Conservation (phyloP, 1,140 invertebrate genomes). For the Lamellibrachia luymesi region DNA sequence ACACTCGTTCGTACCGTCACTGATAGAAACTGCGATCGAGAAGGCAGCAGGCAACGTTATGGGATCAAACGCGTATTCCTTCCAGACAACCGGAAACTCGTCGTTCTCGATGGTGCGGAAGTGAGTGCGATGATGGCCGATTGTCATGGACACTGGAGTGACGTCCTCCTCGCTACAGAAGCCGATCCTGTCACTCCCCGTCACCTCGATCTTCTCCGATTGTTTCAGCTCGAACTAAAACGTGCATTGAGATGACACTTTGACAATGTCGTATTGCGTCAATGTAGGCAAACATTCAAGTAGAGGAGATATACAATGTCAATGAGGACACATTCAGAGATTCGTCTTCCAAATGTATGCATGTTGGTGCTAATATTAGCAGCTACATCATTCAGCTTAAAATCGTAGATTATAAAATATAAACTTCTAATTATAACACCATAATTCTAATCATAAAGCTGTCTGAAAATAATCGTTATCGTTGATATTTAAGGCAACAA, state of each 20-base stretch:
- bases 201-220: not conserved
- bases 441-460: too few species aligned
- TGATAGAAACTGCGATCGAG: not conserved
- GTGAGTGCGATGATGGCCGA: not conserved
- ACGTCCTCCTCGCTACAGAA: not conserved
- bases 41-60: not conserved
- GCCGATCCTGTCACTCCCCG: not conserved
- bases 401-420: too few species aligned
- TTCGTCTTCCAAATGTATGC: too few species aligned
- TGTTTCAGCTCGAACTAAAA: not conserved
- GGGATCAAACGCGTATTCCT: not conserved
- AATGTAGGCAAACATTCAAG: not conserved
- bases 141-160: not conserved
- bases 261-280: not conserved
- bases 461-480: too few species aligned
- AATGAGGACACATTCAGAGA: not conserved
- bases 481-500: too few species aligned
- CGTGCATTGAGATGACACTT: not conserved
- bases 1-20: not conserved
- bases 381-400: too few species aligned
- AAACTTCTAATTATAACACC: too few species aligned
- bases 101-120: not conserved
- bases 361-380: too few species aligned
- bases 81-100: slow-evolving; percentile 6
- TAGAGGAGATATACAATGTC: not conserved